Percentiles rank a stretch among this genome's conserved stretches.
These are phyloP conservation scores for Heliconius ismenius DNA, from an alignment of 2,888 invertebrate species.

Conservation along the genomic window DNA sequence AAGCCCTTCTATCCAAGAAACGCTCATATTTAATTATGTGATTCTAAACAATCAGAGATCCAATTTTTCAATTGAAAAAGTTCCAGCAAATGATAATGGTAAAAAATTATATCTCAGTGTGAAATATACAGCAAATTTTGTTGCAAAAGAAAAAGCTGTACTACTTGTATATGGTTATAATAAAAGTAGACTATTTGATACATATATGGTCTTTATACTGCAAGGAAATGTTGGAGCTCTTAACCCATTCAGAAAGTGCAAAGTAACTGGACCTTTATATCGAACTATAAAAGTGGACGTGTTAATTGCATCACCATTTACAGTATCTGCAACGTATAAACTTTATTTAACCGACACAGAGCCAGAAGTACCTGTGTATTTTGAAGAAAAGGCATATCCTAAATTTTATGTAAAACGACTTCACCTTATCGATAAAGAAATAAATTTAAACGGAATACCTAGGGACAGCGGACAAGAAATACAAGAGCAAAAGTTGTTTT, in stretches of 20 bases:
- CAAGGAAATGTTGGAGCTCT: slow-evolving; percentile 60
- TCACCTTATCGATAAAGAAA: slow-evolving; percentile 66
- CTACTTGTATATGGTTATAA: slow-evolving; percentile 73
- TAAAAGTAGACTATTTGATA: slow-evolving; percentile 75
- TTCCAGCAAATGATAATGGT: slow-evolving; percentile 58
- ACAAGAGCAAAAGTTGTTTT: slow-evolving; percentile 62
- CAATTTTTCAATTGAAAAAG: slow-evolving; percentile 68
- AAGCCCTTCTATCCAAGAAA: slow-evolving; percentile 68
- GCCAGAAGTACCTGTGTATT: slow-evolving; percentile 61
- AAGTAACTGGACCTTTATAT: slow-evolving; percentile 69
- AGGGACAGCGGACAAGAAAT: slow-evolving; percentile 61
- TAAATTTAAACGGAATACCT: slow-evolving; percentile 58
- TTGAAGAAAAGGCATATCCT: slow-evolving; percentile 53
- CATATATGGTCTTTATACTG: slow-evolving; percentile 67
- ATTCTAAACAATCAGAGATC: slow-evolving; percentile 64
- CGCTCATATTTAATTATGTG: slow-evolving; percentile 61
- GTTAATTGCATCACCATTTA: slow-evolving; percentile 65
- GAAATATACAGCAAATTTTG: slow-evolving; percentile 70
- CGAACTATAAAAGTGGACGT: slow-evolving; percentile 70
- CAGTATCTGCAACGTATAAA: slow-evolving; percentile 51
- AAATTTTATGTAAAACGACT: slow-evolving; percentile 65
- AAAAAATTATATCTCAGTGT: slow-evolving; percentile 67
- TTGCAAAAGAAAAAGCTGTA: slow-evolving; percentile 59
- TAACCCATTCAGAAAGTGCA: slow-evolving; percentile 66
- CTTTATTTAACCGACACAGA: slow-evolving; percentile 65